Base-by-base conservation (phyloP, 2,113 vertebrate genomes). In the Rhombomys opimus region DNA sequence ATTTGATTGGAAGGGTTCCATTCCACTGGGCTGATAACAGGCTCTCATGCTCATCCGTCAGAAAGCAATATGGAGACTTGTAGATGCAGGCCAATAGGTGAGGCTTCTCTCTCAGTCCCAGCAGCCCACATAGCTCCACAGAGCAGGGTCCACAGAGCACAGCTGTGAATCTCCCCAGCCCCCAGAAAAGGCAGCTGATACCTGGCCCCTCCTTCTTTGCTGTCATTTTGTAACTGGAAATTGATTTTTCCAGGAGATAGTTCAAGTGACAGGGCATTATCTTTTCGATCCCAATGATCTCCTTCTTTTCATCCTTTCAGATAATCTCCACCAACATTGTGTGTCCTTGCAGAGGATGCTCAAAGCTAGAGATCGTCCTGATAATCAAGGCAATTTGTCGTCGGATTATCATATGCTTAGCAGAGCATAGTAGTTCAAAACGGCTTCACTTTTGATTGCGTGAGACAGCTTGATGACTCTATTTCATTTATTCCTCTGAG, bases 251-350 rank as follows among this genome's bases (percentile, higher is more conserved):
- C 50, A 9, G 8, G 4, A 92, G 90, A 73, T 81, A 63, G 52
- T 25, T 30, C 32, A 88, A 38, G 8, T n/a, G 90, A 61, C 41
- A 77, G n/a, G 38, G 80, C 41, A 1, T 54, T 93, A 78, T 89
- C 92, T 86, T 72, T 73, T 65, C 88, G 90, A 94, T 91, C 46
- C 91, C 77, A 82, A 63, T 3, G 54, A 75, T 84, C 80, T 80
- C 92, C 89, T 96, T 65, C 2, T 67, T 86, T 90, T 68, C 88
- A 81, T 92, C 57, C 90, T 90, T 81, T 30, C 54, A 46, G 90
- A 41, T 86, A 78, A 92, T 91, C 80, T 90, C 90, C 87, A 61
- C 41, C 89, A 59, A 76, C 65, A 7, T n/a, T 25, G n/a, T 59
- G 38, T 38, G 54, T 78, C 92, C 88, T 92, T 30, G 7, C 41